phyloP scores from a whole-genome alignment of 1,140 invertebrate species.

The Bombus terrestris region DNA sequence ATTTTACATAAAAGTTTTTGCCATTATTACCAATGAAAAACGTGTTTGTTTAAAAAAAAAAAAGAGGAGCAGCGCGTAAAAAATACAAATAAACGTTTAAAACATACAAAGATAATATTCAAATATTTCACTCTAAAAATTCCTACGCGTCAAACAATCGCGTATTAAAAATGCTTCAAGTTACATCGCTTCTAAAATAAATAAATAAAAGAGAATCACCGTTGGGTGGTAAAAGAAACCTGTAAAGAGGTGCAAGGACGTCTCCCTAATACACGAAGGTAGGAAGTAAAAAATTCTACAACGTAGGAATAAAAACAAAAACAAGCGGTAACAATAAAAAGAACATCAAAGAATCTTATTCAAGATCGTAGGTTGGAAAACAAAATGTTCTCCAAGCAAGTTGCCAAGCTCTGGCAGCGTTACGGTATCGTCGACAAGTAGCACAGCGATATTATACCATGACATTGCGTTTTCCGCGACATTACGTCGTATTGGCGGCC shows the following conservation, averaged over 20 bases:
- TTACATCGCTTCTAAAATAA: not conserved
- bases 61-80: not conserved
- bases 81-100: not conserved
- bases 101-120: not conserved
- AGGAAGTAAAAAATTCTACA: not conserved
- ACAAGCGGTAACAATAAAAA: too few relatives aligned
- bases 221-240: not conserved
- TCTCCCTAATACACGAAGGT: too few relatives aligned
- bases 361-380: not conserved
- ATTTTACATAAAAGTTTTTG: not conserved
- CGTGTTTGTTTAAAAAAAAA: not conserved
- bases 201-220: not conserved
- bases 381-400: not conserved
- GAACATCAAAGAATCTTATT: not conserved
- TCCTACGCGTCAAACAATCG: not conserved
- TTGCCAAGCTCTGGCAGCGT: not conserved
- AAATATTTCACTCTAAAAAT: not conserved
- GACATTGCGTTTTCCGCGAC: not conserved
- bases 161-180: not conserved
- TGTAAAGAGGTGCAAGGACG: not conserved
- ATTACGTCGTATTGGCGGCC: conserved; percentile 27
- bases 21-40: not conserved
- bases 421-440: not conserved
- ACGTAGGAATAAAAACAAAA: not conserved
- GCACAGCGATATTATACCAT: not conserved